A percentile compares a stretch with the other conserved stretches of the same genome.
phyloP scores from a whole-genome alignment of 1,140 invertebrate genomes.

The Drosophila yakuba region DNA sequence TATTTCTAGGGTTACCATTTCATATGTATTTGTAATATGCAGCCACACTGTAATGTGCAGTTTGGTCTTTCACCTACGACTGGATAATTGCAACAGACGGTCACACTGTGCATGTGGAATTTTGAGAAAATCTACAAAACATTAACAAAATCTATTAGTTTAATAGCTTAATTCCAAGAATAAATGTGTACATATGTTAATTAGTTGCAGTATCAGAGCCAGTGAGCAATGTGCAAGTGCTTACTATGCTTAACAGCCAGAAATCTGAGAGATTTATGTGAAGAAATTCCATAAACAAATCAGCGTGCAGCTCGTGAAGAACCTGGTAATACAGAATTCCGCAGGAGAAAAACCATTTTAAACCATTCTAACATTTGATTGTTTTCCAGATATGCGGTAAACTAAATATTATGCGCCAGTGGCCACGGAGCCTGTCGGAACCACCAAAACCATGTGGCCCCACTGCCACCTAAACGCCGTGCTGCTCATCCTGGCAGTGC shows the following conservation, averaged over 20 bases:
- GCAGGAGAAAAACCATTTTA: neutral
- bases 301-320: conserved; percentile 28
- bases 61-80: neutral
- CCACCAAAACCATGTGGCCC: conserved; percentile 37
- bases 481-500: conserved; percentile 28
- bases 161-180: conserved; percentile 15
- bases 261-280: conserved; percentile 20
- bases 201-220: neutral
- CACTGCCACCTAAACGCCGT: conserved; percentile 20
- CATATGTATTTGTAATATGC: neutral
- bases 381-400: conserved; percentile 24
- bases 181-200: neutral
- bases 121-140: conserved; percentile 27
- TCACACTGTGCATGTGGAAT: conserved; percentile 26
- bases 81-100: neutral
- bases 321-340: conserved; percentile 15
- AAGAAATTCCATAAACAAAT: conserved; percentile 51
- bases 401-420: conserved; percentile 34
- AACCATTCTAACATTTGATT: neutral
- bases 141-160: conserved; percentile 20
- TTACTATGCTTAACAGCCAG: neutral
- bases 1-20: conserved; percentile 14
- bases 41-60: neutral
- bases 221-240: neutral
- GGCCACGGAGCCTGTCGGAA: conserved; percentile 17